Conservation (phyloP, 2,888 invertebrate species). For the Lasioglossum leucozonium region DNA sequence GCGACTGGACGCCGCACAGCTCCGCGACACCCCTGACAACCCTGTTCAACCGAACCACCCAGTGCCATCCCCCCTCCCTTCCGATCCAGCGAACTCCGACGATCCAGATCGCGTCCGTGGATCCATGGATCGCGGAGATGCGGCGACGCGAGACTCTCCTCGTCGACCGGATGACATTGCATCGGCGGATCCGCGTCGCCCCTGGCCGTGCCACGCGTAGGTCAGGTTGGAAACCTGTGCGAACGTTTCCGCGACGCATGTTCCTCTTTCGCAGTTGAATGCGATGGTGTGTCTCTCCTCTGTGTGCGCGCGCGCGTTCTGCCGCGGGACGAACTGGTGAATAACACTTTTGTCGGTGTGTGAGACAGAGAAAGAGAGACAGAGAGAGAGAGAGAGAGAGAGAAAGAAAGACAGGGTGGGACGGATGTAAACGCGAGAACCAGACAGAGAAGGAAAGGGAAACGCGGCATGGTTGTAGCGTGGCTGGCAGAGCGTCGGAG, state of each 20-base stretch:
- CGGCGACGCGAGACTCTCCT: not conserved
- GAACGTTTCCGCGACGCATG: conserved; percentile 70
- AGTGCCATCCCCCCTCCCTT: too few relatives aligned
- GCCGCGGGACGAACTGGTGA: conserved; percentile 13
- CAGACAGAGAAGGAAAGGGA: conserved; percentile 34
- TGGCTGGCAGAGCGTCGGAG: conserved; percentile 59
- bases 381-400: not conserved
- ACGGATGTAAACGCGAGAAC: conserved; percentile 3
- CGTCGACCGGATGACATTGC: conserved; percentile 65
- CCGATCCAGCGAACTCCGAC: not conserved
- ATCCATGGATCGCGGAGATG: not conserved
- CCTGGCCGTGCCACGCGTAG: conserved; percentile 72
- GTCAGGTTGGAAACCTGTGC: conserved; percentile 78
- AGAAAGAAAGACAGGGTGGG: conserved; percentile 12
- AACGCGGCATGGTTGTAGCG: conserved; percentile 57
- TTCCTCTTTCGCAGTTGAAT: conserved; percentile 10
- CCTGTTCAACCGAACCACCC: not conserved
- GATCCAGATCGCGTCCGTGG: not conserved
- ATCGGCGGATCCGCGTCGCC: conserved; percentile 58
- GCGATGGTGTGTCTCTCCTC: not conserved
- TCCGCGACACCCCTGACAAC: not conserved
- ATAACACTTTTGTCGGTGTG: not conserved
- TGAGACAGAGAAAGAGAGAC: not conserved
- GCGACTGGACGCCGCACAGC: not conserved
- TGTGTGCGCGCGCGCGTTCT: not conserved